phyloP scores from a whole-genome alignment of 2,797 vertebrate genomes.

The Distichodus sexfasciatus region DNA sequence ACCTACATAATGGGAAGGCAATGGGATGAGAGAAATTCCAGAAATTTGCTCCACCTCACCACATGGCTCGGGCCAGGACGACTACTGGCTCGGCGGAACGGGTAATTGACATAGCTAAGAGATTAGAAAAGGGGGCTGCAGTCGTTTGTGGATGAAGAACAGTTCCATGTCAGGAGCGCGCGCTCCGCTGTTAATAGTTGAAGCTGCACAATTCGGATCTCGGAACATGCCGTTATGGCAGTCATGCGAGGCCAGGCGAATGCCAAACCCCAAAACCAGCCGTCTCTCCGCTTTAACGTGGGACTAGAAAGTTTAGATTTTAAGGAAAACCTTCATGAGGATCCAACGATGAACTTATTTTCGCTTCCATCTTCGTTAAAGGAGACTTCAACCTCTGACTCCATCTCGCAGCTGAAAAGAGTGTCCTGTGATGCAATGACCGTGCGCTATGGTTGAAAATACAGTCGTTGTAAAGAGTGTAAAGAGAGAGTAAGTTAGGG shows the following conservation, averaged over 20 bases:
- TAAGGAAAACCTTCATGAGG: too few species aligned
- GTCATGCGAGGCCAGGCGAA: background rate
- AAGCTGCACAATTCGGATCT: background rate
- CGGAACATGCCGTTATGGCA: background rate
- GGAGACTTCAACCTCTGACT: too few species aligned
- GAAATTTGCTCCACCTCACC: constrained; percentile 59
- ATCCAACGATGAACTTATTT: too few species aligned
- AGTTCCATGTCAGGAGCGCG: constrained; percentile 40
- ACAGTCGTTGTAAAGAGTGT: too few species aligned
- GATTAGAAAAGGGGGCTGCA: constrained; percentile 47
- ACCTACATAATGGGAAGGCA: constrained; percentile 44
- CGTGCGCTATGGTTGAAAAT: too few species aligned
- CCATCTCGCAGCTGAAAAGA: too few species aligned
- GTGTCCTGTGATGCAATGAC: too few species aligned
- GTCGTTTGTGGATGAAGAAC: constrained; percentile 37
- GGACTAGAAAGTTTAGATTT: background rate
- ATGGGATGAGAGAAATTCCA: constrained; percentile 59
- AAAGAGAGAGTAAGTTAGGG: too few species aligned
- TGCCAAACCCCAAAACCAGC: background rate
- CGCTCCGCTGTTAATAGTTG: constrained; percentile 12
- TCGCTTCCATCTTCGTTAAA: too few species aligned
- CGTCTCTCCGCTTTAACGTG: background rate
- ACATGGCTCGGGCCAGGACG: constrained; percentile 57
- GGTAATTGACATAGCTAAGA: constrained; percentile 60
- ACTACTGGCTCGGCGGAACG: constrained; percentile 53